These are phyloP conservation scores for Arothron firmamentum DNA, from an alignment of 2,113 vertebrate genomes.

Conservation along the genomic window DNA sequence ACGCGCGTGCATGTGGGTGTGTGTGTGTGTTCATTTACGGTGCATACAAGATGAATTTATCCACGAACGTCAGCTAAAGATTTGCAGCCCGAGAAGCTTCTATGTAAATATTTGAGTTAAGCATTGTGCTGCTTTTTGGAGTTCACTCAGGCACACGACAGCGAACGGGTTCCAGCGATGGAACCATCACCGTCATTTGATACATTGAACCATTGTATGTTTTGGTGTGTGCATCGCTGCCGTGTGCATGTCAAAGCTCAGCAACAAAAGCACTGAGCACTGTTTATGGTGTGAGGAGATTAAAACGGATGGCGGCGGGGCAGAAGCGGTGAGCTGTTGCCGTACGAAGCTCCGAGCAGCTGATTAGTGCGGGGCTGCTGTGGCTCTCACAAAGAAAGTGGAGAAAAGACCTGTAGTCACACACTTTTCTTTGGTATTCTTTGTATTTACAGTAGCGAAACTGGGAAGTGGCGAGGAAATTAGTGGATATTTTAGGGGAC, in stretches of 20 bases:
- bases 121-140: conserved; percentile 47
- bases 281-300: conserved; percentile 61
- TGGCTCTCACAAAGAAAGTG: conserved; percentile 25
- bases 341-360: conserved; percentile 40
- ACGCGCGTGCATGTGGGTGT: neutral
- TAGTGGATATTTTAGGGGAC: conserved; percentile 8
- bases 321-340: conserved; percentile 40
- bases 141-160: conserved; percentile 45
- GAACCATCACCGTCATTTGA: conserved; percentile 48
- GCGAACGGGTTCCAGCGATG: conserved; percentile 24
- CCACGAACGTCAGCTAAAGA: conserved; percentile 33
- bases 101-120: conserved; percentile 76
- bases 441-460: conserved; percentile 34
- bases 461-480: conserved; percentile 20
- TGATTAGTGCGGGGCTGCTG: conserved; percentile 31
- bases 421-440: conserved; percentile 22
- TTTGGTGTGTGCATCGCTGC: conserved; percentile 33
- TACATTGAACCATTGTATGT: conserved; percentile 34
- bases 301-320: conserved; percentile 36
- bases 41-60: conserved; percentile 25
- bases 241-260: conserved; percentile 26
- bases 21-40: conserved; percentile 13
- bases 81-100: conserved; percentile 63
- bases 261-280: conserved; percentile 44
- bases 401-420: conserved; percentile 15